A percentile compares a stretch with the other conserved stretches of the same genome.
Conservation (phyloP, 2,113 vertebrate species). For the Erythrocercus mccallii region DNA sequence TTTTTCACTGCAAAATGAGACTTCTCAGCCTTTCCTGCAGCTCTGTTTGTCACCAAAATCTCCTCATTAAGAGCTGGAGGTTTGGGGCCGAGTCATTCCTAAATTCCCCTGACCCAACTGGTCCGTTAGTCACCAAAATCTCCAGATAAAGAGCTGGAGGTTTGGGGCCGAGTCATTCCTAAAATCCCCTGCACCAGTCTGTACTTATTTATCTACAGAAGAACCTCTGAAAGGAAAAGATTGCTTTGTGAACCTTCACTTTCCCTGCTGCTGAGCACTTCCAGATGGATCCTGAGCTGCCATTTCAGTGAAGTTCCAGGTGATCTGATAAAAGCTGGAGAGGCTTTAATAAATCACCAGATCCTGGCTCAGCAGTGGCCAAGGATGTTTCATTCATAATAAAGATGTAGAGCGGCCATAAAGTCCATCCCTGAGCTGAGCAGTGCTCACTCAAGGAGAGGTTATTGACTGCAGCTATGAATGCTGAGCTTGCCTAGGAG, state of each 20-base stretch:
- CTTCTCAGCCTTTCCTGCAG: neutral
- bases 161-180: neutral
- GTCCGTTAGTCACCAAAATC: neutral
- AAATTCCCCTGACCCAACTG: neutral
- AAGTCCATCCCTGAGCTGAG: neutral
- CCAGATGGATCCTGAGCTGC: neutral
- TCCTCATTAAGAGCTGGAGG: neutral
- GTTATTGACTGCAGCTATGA: neutral
- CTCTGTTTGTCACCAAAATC: neutral
- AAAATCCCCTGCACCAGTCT: neutral
- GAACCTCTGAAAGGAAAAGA: neutral
- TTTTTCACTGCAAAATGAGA: neutral
- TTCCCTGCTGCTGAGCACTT: neutral
- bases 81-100: neutral
- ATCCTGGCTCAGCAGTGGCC: neutral
- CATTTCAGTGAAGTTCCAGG: neutral
- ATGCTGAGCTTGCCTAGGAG: neutral
- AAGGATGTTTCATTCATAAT: neutral
- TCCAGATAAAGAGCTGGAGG: neutral
- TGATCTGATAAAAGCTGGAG: neutral
- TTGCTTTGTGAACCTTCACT: neutral
- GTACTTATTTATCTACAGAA: fast-evolving
- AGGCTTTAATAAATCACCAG: neutral
- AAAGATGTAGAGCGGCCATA: neutral
- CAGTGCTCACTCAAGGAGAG: neutral